Percentiles rank a stretch among this genome's conserved stretches.
These are phyloP conservation scores for Umimayanthus chanpuru DNA, from an alignment of 92 coral and sea anemone genomes.

Conservation along the genomic window DNA sequence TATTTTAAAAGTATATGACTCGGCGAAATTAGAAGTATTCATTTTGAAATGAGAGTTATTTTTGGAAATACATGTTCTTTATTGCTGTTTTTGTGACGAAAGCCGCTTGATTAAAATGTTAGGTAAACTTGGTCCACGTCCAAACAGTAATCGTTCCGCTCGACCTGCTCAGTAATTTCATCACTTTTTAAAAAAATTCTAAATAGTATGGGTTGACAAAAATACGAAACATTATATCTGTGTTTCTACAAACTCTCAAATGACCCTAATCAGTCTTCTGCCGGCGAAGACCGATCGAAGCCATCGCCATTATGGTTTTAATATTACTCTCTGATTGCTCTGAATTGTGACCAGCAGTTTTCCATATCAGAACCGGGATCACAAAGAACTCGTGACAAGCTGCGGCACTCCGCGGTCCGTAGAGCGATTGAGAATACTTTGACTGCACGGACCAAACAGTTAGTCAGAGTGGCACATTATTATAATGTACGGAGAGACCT, in stretches of 20 bases:
- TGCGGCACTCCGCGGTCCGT: neutral
- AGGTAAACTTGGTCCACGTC: too few species aligned
- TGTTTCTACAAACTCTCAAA: neutral
- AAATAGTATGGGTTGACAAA: neutral
- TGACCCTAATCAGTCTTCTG: neutral
- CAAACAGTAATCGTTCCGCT: neutral
- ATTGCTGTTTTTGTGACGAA: too few species aligned
- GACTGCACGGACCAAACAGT: too few species aligned
- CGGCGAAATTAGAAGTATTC: too few species aligned
- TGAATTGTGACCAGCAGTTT: neutral
- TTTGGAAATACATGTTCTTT: too few species aligned
- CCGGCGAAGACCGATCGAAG: neutral
- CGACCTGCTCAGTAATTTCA: neutral
- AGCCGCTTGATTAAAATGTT: too few species aligned
- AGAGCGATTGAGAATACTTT: neutral
- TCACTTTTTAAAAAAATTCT: neutral
- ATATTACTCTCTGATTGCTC: neutral
- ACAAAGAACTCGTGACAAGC: neutral
- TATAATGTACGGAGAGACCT: too few species aligned
- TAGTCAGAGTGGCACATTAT: neutral
- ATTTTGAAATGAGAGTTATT: too few species aligned
- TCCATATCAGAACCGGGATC: neutral
- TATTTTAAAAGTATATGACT: too few species aligned
- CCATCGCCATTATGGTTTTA: neutral
- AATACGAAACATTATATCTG: neutral